phyloP scores from a whole-genome alignment of 2,113 vertebrate species.

The Ramphastos sulfuratus region DNA sequence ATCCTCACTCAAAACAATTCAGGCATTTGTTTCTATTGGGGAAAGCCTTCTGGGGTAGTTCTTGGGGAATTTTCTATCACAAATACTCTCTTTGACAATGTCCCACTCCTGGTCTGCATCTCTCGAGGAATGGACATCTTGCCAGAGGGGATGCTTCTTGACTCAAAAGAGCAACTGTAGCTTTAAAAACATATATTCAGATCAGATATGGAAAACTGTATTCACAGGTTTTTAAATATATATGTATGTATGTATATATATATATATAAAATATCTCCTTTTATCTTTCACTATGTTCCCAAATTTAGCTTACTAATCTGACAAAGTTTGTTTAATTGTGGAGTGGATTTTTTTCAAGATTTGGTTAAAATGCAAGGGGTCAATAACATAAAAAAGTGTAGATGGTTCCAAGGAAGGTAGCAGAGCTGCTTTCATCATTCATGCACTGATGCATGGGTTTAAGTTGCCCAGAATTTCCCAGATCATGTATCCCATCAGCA shows the following conservation, averaged over 20 bases:
- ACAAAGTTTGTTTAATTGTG: neutral
- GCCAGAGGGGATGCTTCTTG: neutral
- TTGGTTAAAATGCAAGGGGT: neutral
- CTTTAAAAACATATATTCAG: neutral
- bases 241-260: too few relatives aligned
- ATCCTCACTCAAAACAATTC: neutral
- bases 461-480: neutral
- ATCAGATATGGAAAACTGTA: neutral
- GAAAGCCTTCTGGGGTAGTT: neutral
- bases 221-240: neutral
- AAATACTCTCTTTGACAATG: neutral
- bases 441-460: neutral
- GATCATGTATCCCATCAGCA: neutral
- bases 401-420: neutral
- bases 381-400: neutral
- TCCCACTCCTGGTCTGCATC: rapidly evolving
- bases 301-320: neutral
- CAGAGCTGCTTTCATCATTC: neutral
- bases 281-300: neutral
- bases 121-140: neutral
- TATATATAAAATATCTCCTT: neutral
- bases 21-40: neutral
- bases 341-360: neutral
- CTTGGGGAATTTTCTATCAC: neutral
- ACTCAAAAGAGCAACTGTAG: neutral